Conservation (phyloP, 2,888 invertebrate species). For the Cephus nigrinus region DNA sequence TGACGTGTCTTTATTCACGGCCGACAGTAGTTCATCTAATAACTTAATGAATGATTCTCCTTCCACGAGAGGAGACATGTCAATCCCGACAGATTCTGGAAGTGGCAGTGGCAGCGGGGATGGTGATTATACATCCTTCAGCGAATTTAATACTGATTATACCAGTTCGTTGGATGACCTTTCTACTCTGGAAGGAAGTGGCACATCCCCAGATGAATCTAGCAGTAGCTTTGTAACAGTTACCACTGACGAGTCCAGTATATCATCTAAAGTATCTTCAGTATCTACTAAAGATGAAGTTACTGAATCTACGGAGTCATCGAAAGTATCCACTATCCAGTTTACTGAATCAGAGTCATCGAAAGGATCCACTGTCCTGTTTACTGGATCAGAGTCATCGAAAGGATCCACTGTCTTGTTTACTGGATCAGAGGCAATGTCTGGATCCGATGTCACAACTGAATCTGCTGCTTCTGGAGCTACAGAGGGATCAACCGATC, state of each 20-base stretch:
- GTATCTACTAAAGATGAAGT: slow-evolving; percentile 27
- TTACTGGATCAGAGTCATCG: slow-evolving; percentile 24
- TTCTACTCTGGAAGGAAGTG: slow-evolving; percentile 52
- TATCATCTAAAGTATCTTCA: slow-evolving; percentile 4
- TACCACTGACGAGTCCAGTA: slow-evolving; percentile 11
- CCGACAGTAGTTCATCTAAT: slow-evolving; percentile 38
- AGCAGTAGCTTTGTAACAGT: slow-evolving; percentile 17
- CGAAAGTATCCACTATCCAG: slow-evolving; percentile 27
- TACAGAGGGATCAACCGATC: slow-evolving; percentile 26
- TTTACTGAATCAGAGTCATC: slow-evolving; percentile 18
- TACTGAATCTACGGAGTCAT: slow-evolving; percentile 23
- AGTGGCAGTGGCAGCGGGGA: slow-evolving; percentile 45
- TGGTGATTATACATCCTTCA: slow-evolving; percentile 35
- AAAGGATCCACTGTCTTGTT: slow-evolving; percentile 26
- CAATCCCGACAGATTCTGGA: slow-evolving; percentile 41
- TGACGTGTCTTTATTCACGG: slow-evolving; percentile 32
- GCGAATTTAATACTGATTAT: slow-evolving; percentile 25
- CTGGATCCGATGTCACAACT: slow-evolving; percentile 24
- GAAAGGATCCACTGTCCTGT: slow-evolving; percentile 26
- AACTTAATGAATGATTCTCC: slow-evolving; percentile 55
- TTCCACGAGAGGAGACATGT: slow-evolving; percentile 51
- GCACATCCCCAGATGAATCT: slow-evolving; percentile 35
- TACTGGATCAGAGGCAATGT: slow-evolving; percentile 20
- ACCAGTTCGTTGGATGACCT: slow-evolving; percentile 24
- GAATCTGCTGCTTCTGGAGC: slow-evolving; percentile 18